Evolutionary conservation across 2,797 vertebrate genomes (phyloP).

Genomic region (Circus cinereus): DNA sequence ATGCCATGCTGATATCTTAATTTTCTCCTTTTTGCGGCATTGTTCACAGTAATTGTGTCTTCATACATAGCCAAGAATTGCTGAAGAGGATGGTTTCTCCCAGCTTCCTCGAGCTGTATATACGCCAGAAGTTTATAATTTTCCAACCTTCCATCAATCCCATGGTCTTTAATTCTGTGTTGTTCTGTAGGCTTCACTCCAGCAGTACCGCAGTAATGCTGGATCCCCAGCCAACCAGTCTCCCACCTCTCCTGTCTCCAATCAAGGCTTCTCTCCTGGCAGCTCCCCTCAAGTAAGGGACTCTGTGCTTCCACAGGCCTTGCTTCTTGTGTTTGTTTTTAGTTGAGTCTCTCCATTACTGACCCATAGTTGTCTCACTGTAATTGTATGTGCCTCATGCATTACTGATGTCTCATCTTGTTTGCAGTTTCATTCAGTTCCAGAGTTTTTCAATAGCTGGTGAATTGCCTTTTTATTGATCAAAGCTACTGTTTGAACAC

Average conservation of each 20-base stretch:
- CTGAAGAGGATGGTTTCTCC: neutral
- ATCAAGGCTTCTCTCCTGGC: slow-evolving; percentile 99
- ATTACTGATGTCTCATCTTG: slow-evolving; percentile 48
- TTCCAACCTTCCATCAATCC: neutral
- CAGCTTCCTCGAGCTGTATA: neutral
- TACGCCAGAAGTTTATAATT: neutral
- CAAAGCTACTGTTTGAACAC: neutral
- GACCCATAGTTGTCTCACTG: slow-evolving; percentile 47
- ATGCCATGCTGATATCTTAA: neutral
- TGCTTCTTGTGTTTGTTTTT: slow-evolving; percentile 38
- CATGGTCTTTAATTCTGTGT: slow-evolving; percentile 75
- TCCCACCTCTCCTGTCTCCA: slow-evolving; percentile 99
- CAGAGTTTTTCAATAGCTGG: neutral
- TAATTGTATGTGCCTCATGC: slow-evolving; percentile 71
- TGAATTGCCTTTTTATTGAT: neutral
- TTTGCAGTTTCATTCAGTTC: neutral
- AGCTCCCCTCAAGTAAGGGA: slow-evolving; percentile 99
- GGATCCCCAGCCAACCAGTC: slow-evolving; percentile 99
- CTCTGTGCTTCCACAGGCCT: slow-evolving; percentile 56
- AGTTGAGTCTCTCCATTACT: slow-evolving; percentile 43
- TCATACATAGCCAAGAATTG: neutral
- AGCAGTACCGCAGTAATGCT: slow-evolving; percentile 98
- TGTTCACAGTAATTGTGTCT: neutral
- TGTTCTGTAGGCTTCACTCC: slow-evolving; percentile 86
- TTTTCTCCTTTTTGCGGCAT: neutral